Evolutionary conservation across 1,140 invertebrate species (phyloP), one percentile per base, ranked within the genome.

Genomic region (Drosophila bocqueti): DNA sequence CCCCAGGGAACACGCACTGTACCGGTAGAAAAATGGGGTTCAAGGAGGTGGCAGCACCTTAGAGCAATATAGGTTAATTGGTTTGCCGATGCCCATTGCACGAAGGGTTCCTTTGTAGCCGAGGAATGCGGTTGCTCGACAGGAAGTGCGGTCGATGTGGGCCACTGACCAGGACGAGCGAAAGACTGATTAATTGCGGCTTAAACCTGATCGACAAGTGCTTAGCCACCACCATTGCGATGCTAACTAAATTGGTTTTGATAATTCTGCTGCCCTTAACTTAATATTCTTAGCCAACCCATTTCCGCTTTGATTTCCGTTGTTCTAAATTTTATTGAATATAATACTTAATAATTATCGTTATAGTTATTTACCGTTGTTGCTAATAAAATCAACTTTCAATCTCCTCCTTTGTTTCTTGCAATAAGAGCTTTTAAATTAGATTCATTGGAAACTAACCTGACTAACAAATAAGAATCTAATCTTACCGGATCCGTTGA

Each of bases 401-500:
- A 36, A 21, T 31, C 10, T 29, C 18, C 2, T 9, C 16, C 0
- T 34, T 52, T 50, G 4, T 11, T n/a, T 50, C 4, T 50, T 11
- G 4, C 6, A 49, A 16, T 2, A 29, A n/a, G 4, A 49, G 26
- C 26, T 5, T 29, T 11, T 18, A 1, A 18, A 52, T 31, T 0
- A 3, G 16, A 50, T 16, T 29, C 29, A 21, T 9, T 31, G 1
- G 31, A 9, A 36, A 5, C 26, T 26, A 26, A 3, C 26, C 26
- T 26, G 26, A 5, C 26, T 5, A 26, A 11, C 10, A 11, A 36
- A 36, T 36, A 36, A 36, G 0, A 13, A 36, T 34, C 31, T 36
- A 7, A n/a, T 26, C 52, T 69, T 34, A 68, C 94, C 62, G 97
- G 97, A 93, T 98, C 97, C n/a, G 95, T 94, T 8, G 96, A 96